Base-by-base conservation (phyloP, 2,113 vertebrate genomes). In the Carassius carassius region DNA sequence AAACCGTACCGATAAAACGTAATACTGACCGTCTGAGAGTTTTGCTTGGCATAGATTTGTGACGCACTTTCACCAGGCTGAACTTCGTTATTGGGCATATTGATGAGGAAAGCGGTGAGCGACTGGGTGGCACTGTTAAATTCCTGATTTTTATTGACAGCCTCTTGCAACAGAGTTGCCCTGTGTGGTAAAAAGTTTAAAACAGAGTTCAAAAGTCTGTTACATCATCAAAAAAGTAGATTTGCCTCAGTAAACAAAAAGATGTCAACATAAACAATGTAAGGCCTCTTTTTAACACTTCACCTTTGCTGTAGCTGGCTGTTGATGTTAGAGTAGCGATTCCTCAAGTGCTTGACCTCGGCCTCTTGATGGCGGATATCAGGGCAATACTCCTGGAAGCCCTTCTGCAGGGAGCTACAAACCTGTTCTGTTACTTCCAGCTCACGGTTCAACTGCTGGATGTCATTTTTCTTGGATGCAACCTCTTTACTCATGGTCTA, bases 291-390 rank as follows among this genome's bases (percentile, higher is more conserved):
- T 47, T 8, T 74, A 6, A 75, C 7, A n/a, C 10, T 21, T 95
- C 89, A 99, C 98, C 97, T 91, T 37, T 96, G 92, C 70, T 97
- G 95, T 83, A 99, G 90, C 91, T 99, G 96, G 88, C 96, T 96
- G 0, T 91, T 95, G 51, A 97, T 86, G 0, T 91, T 93, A 0
- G 95, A 91, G 89, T 96, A 98, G 85, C 98, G 97, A 72, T 97
- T 97, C 0, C 94, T 97, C 90, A 99, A 96, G 44, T 89, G 92
- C 75, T 94, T 96, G 78, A 99, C 97, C 86, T 94, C 92, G 0
- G 90, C 85, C 90, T 94, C 94, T 90, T 99, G 97, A 5, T 92
- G 92, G 0, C 91, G 92, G 87, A 99, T 92, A 89, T 99, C 97
- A 0, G 95, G 97, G 86, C 97, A 99, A 91, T 94, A 98, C 89